Percentiles rank a stretch among this genome's conserved stretches.
These are phyloP conservation scores for Melinopterus prodromus DNA, from an alignment of 2,888 invertebrate species.

Conservation along the genomic window DNA sequence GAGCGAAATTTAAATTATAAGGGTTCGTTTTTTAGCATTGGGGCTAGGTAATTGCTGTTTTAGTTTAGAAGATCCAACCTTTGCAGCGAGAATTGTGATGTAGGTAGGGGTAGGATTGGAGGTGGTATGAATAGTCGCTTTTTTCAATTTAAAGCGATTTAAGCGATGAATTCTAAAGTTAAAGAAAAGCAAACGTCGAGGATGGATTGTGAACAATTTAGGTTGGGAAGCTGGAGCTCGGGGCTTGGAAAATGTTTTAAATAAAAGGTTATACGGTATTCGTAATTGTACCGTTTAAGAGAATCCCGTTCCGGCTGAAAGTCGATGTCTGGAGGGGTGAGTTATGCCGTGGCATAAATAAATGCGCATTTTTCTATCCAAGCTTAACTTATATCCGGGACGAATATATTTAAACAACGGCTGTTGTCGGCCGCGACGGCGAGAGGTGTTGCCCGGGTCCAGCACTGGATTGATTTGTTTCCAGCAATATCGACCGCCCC, in stretches of 20 bases:
- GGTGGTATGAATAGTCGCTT: neutral
- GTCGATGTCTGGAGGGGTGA: neutral
- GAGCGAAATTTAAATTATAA: too few relatives aligned
- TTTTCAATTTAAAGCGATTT: slow-evolving; percentile 6
- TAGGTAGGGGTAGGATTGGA: neutral
- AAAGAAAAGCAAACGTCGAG: neutral
- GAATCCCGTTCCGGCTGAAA: neutral
- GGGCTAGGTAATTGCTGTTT: slow-evolving; percentile 8
- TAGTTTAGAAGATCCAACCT: neutral
- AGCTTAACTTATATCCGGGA: slow-evolving; percentile 18
- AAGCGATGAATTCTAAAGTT: neutral
- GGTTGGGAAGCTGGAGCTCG: neutral
- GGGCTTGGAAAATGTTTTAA: neutral
- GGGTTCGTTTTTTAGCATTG: too few relatives aligned
- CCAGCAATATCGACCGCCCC: slow-evolving; percentile 33
- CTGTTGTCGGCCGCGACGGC: neutral
- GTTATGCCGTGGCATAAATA: slow-evolving; percentile 15
- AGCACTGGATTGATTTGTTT: slow-evolving; percentile 37
- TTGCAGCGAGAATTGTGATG: too few relatives aligned
- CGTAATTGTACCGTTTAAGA: neutral
- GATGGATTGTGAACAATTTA: slow-evolving; percentile 4
- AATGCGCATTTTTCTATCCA: slow-evolving; percentile 19
- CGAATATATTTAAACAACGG: slow-evolving; percentile 21
- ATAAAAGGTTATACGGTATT: slow-evolving; percentile 4
- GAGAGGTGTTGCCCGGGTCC: slow-evolving; percentile 33